phyloP scores from a whole-genome alignment of 2,888 invertebrate genomes.

The Chymomyza fuscimana region DNA sequence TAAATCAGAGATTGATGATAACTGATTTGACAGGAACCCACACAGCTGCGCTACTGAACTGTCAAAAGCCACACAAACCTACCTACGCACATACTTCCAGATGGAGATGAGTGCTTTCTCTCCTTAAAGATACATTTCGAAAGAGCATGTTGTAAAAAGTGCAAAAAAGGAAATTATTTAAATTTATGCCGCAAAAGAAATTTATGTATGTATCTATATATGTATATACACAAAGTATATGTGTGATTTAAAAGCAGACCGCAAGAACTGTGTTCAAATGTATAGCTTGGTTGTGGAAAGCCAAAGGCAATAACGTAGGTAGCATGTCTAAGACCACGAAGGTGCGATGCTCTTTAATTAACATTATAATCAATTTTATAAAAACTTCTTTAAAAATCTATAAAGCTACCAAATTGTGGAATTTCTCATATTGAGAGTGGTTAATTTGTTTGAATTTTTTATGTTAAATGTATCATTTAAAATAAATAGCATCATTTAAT shows the following conservation, averaged over 20 bases:
- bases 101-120: background rate
- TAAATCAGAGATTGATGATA: conserved; percentile 2
- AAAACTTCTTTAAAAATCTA: too few relatives aligned
- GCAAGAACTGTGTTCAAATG: conserved; percentile 5
- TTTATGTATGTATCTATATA: conserved; percentile 19
- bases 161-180: conserved; percentile 64
- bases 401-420: too few relatives aligned
- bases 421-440: too few relatives aligned
- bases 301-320: background rate
- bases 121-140: conserved; percentile 25
- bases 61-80: conserved; percentile 3
- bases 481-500: too few relatives aligned
- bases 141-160: conserved; percentile 41
- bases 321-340: background rate
- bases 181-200: conserved; percentile 58
- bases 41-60: conserved; percentile 7
- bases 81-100: background rate
- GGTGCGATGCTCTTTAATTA: background rate
- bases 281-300: background rate
- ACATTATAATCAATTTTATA: too few relatives aligned
- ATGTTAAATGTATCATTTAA: too few relatives aligned
- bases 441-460: too few relatives aligned
- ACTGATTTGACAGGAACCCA: conserved; percentile 20
- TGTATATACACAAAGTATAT: background rate
- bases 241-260: background rate